phyloP scores from a whole-genome alignment of 2,797 vertebrate genomes.

The Anabacerthia variegaticeps region DNA sequence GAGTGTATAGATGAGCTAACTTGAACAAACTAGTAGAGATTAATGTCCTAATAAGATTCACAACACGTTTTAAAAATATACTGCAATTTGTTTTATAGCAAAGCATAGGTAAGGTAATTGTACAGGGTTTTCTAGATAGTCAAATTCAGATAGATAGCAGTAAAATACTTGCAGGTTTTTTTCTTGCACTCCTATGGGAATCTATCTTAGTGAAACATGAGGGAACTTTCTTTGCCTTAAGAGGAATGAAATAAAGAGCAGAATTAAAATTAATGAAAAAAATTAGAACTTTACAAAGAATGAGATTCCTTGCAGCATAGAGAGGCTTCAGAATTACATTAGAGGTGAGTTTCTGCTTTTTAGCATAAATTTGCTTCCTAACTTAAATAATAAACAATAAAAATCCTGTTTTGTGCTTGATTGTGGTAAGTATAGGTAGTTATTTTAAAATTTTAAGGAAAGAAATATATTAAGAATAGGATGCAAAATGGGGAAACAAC shows the following conservation, averaged over 20 bases:
- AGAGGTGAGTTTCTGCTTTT: neutral
- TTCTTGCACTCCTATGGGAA: neutral
- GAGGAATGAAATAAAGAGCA: neutral
- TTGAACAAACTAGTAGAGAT: neutral
- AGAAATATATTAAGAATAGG: neutral
- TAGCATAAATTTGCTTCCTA: neutral
- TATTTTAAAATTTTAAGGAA: neutral
- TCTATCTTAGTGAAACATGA: neutral
- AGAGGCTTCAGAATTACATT: neutral
- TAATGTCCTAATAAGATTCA: neutral
- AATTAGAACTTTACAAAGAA: neutral
- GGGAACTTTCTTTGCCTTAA: neutral
- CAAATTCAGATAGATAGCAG: neutral
- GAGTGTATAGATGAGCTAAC: neutral
- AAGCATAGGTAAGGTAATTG: neutral
- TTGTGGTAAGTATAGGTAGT: neutral
- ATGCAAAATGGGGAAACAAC: neutral
- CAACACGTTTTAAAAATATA: neutral
- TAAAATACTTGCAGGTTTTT: neutral
- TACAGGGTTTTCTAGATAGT: neutral
- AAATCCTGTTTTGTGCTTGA: neutral
- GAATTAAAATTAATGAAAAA: neutral
- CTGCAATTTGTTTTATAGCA: neutral
- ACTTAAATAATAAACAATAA: neutral
- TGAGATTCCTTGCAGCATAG: neutral